phyloP scores from a whole-genome alignment of 2,113 vertebrate species.

The Rostratula benghalensis region DNA sequence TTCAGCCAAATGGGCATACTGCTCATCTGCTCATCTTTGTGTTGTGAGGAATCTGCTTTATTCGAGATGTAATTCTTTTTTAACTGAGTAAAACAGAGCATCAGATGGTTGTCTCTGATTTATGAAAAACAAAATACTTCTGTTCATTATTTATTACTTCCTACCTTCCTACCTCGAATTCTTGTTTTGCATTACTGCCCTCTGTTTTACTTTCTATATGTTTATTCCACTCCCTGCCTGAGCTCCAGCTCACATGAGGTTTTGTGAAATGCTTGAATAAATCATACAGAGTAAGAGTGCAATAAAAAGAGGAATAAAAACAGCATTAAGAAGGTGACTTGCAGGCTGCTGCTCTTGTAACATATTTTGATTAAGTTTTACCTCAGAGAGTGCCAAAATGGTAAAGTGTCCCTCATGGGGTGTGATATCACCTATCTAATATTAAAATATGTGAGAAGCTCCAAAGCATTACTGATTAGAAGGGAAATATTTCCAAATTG shows the following conservation, averaged over 20 bases:
- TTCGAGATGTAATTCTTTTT: not conserved
- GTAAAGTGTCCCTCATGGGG: not conserved
- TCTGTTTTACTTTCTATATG: not conserved
- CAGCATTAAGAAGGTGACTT: conserved; percentile 9
- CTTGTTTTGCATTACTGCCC: not conserved
- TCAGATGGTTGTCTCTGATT: not conserved
- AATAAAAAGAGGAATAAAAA: conserved; percentile 42
- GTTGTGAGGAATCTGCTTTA: not conserved
- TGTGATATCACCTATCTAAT: not conserved
- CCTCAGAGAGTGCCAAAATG: not conserved
- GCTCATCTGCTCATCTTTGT: not conserved
- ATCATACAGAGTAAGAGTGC: not conserved
- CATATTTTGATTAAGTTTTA: conserved; percentile 28
- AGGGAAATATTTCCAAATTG: not conserved
- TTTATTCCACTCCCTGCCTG: not conserved
- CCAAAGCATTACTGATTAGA: not conserved
- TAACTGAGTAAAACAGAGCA: not conserved
- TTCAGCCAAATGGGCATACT: not conserved
- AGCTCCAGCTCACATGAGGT: not conserved
- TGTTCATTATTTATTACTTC: conserved; percentile 21
- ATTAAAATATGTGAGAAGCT: conserved; percentile 6
- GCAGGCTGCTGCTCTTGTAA: not conserved
- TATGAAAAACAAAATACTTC: conserved; percentile 1
- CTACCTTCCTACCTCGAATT: not conserved
- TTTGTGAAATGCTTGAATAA: conserved; percentile 38